phyloP scores from a whole-genome alignment of 2,797 vertebrate genomes.

The Thripadectes ignobilis region DNA sequence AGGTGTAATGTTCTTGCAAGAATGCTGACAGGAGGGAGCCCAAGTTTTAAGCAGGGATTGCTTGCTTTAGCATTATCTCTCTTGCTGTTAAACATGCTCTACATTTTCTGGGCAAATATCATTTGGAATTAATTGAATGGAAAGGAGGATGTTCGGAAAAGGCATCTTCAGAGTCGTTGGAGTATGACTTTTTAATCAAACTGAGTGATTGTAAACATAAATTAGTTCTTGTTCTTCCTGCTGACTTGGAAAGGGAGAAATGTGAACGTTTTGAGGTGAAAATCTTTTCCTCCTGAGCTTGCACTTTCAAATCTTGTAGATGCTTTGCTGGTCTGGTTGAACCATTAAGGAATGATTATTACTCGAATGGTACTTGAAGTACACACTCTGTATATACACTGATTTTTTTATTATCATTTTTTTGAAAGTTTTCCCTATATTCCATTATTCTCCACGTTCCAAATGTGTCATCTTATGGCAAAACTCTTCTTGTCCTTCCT shows the following conservation, averaged over 20 bases:
- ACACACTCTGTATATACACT: not conserved
- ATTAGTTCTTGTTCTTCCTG: conserved; percentile 63
- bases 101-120: conserved; percentile 47
- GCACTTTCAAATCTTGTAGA: conserved; percentile 20
- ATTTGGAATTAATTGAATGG: conserved; percentile 68
- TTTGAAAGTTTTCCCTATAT: not conserved
- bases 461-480: not conserved
- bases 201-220: conserved; percentile 61
- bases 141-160: conserved; percentile 52
- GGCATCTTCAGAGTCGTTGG: conserved; percentile 54
- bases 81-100: conserved; percentile 45
- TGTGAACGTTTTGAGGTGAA: not conserved
- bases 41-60: conserved; percentile 56
- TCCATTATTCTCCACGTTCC: not conserved
- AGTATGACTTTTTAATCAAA: conserved; percentile 71
- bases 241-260: conserved; percentile 53
- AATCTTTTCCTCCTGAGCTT: conserved; percentile 24
- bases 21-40: conserved; percentile 20
- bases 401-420: not conserved
- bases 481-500: not conserved
- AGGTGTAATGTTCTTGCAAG: conserved; percentile 60
- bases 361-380: not conserved
- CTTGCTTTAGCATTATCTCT: conserved; percentile 61
- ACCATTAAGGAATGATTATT: not conserved
- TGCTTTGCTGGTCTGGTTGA: conserved; percentile 8